phyloP scores from a whole-genome alignment of 2,113 vertebrate genomes.

The Machaerirhynchus nigripectus region DNA sequence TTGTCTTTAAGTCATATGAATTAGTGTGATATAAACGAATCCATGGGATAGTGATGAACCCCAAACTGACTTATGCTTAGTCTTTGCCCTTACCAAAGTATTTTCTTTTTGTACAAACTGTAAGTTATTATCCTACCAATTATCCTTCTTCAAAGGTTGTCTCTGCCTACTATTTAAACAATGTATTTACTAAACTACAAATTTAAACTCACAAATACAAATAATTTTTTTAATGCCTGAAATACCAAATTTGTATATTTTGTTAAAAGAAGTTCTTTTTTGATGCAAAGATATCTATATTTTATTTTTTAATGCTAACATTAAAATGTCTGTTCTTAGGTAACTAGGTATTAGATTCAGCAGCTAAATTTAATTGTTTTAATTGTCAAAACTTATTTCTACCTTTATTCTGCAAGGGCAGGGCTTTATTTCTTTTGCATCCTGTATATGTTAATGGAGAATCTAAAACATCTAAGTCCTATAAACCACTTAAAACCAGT shows the following conservation, averaged over 20 bases:
- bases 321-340: background rate
- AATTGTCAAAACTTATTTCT: background rate
- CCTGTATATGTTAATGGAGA: background rate
- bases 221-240: background rate
- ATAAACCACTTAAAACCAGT: background rate
- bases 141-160: background rate
- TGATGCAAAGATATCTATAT: background rate
- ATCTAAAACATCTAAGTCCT: background rate
- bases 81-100: conserved; percentile 23
- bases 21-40: conserved; percentile 1
- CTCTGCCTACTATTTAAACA: conserved; percentile 17
- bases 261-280: background rate
- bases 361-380: background rate
- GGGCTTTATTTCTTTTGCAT: background rate
- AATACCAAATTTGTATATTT: background rate
- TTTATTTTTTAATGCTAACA: background rate
- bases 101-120: conserved; percentile 7
- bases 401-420: background rate
- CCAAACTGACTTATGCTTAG: background rate
- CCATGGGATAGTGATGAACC: background rate
- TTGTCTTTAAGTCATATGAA: background rate
- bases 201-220: background rate
- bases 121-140: background rate
- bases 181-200: background rate
- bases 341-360: background rate